Base-by-base conservation (phyloP, 2,888 invertebrate species). In the Phasia obesa region DNA sequence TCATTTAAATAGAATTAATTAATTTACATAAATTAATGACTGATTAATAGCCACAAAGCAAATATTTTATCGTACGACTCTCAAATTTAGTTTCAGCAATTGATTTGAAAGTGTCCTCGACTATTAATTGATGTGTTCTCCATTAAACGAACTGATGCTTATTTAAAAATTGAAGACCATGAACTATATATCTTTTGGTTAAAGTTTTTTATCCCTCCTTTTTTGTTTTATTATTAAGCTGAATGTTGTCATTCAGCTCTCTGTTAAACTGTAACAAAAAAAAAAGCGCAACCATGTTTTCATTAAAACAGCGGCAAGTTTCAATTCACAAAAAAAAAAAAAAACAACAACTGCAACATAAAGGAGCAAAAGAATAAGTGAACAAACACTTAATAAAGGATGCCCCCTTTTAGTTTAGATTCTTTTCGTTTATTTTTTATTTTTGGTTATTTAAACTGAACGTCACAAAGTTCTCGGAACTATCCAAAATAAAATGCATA, bases 351-450 rank as follows among this genome's bases (percentile, higher is more conserved):
- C 44, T 11, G 31, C 62, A 38, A 13, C 47, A 49, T 13, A 15
- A 70, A 71, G 35, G 35, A 60, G 27, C 31, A 19, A 55, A 62
- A 35, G 69, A 47, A 77, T 62, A 53, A 44, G 51, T 44, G 23
- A 55, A 77, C 31, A 21, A 73, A 62, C 60, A 69, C 74, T 80
- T 74, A 73, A 55, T 67, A 80, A 80, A 80, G 67, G 79, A 74
- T 69, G 73, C 79, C 60, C 57, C 51, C 49, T 62, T 62, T 73
- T 62, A 35, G 3, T 35, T 35, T 38, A 59, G 49, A 27, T 35
- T 17, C 42, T 47, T 4, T 47, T 42, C n/a, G n/a, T 3, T n/a
- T 42, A 3, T n/a, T 47, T 47, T 6, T 35, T 17, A 15, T n/a
- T 47, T 69, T 44, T 62, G 5, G 23, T 60, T 17, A n/a, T 47